Evolutionary conservation across 2,888 invertebrate species (phyloP), one percentile per base, ranked within the genome.

Genomic region (Synergus umbraculus): DNA sequence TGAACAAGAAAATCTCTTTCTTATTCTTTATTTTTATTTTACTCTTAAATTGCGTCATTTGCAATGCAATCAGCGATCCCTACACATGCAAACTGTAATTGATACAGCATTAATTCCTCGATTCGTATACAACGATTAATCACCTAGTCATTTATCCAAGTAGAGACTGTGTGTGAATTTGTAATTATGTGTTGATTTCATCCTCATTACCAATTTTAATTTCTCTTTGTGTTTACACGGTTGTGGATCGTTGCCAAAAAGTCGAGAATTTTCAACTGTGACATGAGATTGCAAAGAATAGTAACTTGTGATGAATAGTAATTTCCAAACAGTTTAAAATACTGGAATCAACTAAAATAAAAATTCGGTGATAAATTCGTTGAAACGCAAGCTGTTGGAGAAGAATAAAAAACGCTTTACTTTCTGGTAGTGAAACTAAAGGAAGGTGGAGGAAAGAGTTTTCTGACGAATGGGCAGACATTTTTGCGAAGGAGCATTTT

Each of bases 401-500:
- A 58, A 54, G 54, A 73, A 73, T 73, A 73, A 73, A 73, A 69
- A 54, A 37, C 10, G 37, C 41, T 73, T 73, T 54, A 54, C 54
- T 54, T 49, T 73, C 41, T 54, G 54, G 54, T 73, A 41, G 22
- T 49, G 12, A 46, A 29, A 29, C 49, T 58, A 54, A 15, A n/a
- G 37, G 29, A 29, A 49, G 69, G 37, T 54, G 54, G 37, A 73
- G 73, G 81, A 81, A 64, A 83, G 78, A 78, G 83, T 78, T 77
- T 81, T 81, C 78, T 86, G 87, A 87, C 85, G 84, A 82, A 86
- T 86, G 83, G 83, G 67, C 77, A 78, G 82, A 79, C 84, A 85
- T 86, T 85, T 87, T 85, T 85, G 79, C 84, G 82, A 86, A 87
- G 85, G 82, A 82, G 83, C 83, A 85, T 87, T 86, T 86, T 85